These are phyloP conservation scores for Podarcis siculus DNA, from an alignment of 2,797 vertebrate species.

Conservation along the genomic window DNA sequence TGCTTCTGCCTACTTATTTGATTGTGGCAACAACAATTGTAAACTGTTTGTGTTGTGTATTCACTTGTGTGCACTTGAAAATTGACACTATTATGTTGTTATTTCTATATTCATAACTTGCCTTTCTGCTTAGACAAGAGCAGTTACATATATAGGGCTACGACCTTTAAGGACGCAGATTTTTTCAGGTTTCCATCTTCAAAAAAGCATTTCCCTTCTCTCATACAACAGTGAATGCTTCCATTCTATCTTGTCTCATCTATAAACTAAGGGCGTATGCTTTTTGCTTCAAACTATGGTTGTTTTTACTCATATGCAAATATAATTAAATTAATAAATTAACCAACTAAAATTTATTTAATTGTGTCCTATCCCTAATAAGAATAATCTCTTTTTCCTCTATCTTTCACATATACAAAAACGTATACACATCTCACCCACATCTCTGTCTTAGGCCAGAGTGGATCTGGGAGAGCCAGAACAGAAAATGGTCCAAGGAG, in stretches of 20 bases:
- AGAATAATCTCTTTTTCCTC: no score
- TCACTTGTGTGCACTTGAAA: slow-evolving; percentile 32
- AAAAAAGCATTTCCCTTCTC: not conserved
- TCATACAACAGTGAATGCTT: no score
- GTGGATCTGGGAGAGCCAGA: no score
- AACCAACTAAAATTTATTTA: no score
- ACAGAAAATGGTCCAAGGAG: no score
- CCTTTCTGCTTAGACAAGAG: not conserved
- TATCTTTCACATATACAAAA: no score
- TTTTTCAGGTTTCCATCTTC: not conserved
- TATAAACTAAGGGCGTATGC: not conserved
- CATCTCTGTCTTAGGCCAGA: no score
- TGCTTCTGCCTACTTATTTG: not conserved
- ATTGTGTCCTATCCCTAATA: no score
- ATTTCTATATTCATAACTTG: not conserved
- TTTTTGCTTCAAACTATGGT: not conserved
- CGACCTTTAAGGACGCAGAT: not conserved
- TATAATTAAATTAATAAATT: no score
- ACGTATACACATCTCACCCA: no score
- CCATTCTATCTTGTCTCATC: not conserved
- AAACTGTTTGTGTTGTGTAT: not conserved
- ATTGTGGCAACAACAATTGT: slow-evolving; percentile 10
- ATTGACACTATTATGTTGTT: not conserved
- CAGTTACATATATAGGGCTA: not conserved
- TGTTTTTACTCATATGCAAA: not conserved